phyloP scores from a whole-genome alignment of 2,888 invertebrate genomes.

The Omphaloscelis lunosa region DNA sequence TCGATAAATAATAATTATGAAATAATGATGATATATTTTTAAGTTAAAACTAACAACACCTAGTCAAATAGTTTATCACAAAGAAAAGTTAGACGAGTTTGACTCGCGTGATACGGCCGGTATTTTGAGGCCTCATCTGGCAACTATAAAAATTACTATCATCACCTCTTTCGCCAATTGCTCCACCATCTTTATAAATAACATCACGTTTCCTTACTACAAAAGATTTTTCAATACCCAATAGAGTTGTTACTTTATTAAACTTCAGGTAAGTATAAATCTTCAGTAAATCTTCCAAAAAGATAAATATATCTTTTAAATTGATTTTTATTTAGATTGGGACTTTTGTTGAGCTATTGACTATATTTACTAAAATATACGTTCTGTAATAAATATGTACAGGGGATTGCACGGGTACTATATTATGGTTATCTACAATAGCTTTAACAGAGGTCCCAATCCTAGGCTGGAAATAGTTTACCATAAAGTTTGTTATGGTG shows the following conservation, averaged over 20 bases:
- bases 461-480: conserved; percentile 59
- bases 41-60: conserved; percentile 64
- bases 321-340: conserved; percentile 47
- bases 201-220: conserved; percentile 65
- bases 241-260: conserved; percentile 55
- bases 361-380: conserved; percentile 30
- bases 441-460: conserved; percentile 56
- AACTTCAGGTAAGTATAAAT: conserved; percentile 56
- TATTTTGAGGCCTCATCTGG: conserved; percentile 62
- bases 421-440: conserved; percentile 21
- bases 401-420: conserved; percentile 51
- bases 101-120: conserved; percentile 73
- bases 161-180: conserved; percentile 56
- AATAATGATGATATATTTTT: conserved; percentile 60
- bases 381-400: conserved; percentile 44
- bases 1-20: conserved; percentile 61
- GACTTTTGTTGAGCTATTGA: conserved; percentile 50
- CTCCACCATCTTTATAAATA: conserved; percentile 54
- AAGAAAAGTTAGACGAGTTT: conserved; percentile 77
- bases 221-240: conserved; percentile 59
- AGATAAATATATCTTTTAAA: conserved; percentile 58
- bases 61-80: conserved; percentile 79
- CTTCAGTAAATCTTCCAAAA: conserved; percentile 66
- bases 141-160: conserved; percentile 55
- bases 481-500: conserved; percentile 9